Base-by-base conservation (phyloP, 2,797 vertebrate genomes). In the Staurois parvus region DNA sequence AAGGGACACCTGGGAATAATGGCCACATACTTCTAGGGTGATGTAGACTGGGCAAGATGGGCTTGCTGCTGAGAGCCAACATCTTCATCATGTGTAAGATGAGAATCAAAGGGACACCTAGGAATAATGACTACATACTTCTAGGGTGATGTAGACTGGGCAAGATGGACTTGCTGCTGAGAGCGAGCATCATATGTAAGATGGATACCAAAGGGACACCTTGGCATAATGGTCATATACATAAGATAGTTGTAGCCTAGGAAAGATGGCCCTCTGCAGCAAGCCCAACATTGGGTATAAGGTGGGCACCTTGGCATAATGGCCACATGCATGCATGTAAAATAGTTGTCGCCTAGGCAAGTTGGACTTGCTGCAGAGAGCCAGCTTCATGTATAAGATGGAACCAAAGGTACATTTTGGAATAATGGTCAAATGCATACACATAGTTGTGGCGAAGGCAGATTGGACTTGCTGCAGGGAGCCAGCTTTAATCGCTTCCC, bases 81-180 rank as follows among this genome's bases (percentile, higher is more conserved):
- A 94, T 93, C 21, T 97, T 98, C 89, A n/a, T n/a, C n/a, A 94
- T 93, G 69, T 96, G 96, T 87, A 95, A 98, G 97, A 97, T 98
- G 94, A 76, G 94, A 3, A 40, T 6, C 37, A 3, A 40, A 10
- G 37, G 37, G 37, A 40, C 37, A 40, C 7, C 37, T 40, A 3
- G 37, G 7, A 3, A 40, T 3, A 40, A 40, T 40, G 37, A 7
- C 2, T 8, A 40, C 40, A 40, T 40, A 11, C 34, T 2, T 34
- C 4, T 37, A 37, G 34, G 8, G 10, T 1, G 0, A 9, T 42
- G 11, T 42, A 42, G 2, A 10, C 40, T 42, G 11, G 40, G 40
- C 40, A 42, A 12, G 42, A 12, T 10, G 42, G 94, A 96, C 62
- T 93, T 97, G 87, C 90, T 97, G 82, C 90, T 93, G 40, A 94